Base-by-base conservation (phyloP, 37 sponge, comb jelly and placozoan species). In the Chondrilla cf. caribensis region DNA sequence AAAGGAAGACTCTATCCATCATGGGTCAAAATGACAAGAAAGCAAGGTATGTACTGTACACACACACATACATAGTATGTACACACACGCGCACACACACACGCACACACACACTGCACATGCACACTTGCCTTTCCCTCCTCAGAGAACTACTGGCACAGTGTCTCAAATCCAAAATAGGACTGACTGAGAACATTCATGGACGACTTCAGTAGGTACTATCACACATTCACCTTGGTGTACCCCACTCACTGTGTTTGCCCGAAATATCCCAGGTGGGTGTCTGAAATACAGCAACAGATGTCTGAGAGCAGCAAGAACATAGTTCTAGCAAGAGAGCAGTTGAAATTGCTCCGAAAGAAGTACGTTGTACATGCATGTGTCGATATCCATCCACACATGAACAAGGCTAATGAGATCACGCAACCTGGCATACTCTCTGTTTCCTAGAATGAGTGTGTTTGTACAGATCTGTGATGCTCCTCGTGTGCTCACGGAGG, bases 261-360 rank as follows among this genome's bases (percentile, higher is more conserved):
- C n/a, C n/a, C n/a, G n/a, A n/a, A n/a, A n/a, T n/a, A n/a, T n/a
- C n/a, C n/a, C n/a, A 73, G 76, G 44, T 37, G 76, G 41, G 44
- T 73, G 41, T 25, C 76, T 7, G 76, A 73, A 35, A 73, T 73
- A 24, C 76, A 73, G 76, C 44, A 38, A 15, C 17, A 42, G 25
- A 73, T 73, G 76, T 37, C 76, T 38, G 76, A 73, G 76, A 73
- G 38, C 44, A 73, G 76, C 76, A 73, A 73, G 76, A 73, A 25
- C 41, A 4, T 39, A n/a, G 41, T 73, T 24, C 25, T 73, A 1
- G 76, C 41, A 19, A 38, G 76, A 24, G 76, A 73, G 44, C 76
- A 73, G 76, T 37, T 73, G 24, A 73, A 73, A 37, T 43, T 73
- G 15, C 22, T 73, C 25, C 19, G 44, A 39, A 73, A 73, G 76